Percentiles rank a stretch among this genome's conserved stretches.
phyloP scores from a whole-genome alignment of 2,888 invertebrate species.

The Apantesis nais region DNA sequence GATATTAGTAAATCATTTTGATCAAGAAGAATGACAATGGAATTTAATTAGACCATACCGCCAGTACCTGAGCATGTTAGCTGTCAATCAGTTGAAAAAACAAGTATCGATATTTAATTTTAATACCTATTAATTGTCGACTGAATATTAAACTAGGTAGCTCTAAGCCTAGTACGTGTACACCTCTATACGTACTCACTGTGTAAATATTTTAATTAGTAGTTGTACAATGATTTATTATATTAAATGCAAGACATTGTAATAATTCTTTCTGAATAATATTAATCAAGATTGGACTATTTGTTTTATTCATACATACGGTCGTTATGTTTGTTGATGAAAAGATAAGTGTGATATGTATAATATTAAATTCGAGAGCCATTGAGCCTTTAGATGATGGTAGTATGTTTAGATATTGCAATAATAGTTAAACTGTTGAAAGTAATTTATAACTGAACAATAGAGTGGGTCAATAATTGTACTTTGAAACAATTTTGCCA shows the following conservation, averaged over 20 bases:
- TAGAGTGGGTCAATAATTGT: constrained; percentile 39
- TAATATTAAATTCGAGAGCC: constrained; percentile 24
- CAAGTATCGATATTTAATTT: constrained; percentile 10
- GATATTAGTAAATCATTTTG: not conserved
- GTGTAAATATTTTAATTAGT: constrained; percentile 57
- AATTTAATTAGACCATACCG: not conserved
- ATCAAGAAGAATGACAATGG: not conserved
- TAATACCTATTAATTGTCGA: constrained; percentile 10
- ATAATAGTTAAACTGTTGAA: constrained; percentile 44
- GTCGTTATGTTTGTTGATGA: constrained; percentile 42
- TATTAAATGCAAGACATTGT: constrained; percentile 34
- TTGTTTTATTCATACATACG: constrained; percentile 38
- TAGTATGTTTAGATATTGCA: constrained; percentile 43
- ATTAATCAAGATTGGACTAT: constrained; percentile 43
- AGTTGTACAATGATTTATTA: constrained; percentile 53
- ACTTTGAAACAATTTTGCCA: constrained; percentile 37
- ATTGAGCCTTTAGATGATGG: constrained; percentile 34
- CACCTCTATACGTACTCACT: constrained; percentile 47
- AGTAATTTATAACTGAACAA: constrained; percentile 47
- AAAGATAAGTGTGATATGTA: constrained; percentile 39
- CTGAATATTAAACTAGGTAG: constrained; percentile 6
- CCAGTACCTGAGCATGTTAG: not conserved
- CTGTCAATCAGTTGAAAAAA: constrained; percentile 7
- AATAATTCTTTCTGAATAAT: constrained; percentile 40
- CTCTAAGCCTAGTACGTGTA: not conserved